Percentiles rank a stretch among this genome's conserved stretches.
These are phyloP conservation scores for Sebastiscus albofasciatus DNA, from an alignment of 2,797 vertebrate species.

Conservation along the genomic window DNA sequence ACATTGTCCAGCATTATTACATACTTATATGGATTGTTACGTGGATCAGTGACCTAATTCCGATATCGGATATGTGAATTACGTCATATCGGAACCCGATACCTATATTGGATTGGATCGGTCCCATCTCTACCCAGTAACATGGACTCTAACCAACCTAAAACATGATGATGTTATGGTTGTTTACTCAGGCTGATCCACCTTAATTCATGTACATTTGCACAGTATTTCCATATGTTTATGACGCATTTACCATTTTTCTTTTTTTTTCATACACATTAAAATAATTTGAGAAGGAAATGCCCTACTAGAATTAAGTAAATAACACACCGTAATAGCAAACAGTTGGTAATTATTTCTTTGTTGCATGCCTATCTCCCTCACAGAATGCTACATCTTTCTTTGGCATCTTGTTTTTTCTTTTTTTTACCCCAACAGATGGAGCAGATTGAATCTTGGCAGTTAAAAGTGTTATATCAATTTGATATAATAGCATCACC, in stretches of 20 bases:
- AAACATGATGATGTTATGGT: neutral
- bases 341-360: neutral
- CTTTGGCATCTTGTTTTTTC: neutral
- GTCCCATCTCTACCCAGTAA: too few species aligned
- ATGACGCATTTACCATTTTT: neutral
- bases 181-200: neutral
- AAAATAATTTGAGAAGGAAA: neutral
- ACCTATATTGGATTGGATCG: too few species aligned
- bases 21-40: too few species aligned
- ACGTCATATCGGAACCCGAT: too few species aligned
- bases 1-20: too few species aligned
- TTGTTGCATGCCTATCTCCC: neutral
- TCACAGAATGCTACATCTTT: conserved; percentile 1
- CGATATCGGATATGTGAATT: too few species aligned
- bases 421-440: conserved; percentile 16
- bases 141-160: neutral
- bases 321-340: neutral
- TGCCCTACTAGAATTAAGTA: neutral
- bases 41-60: too few species aligned
- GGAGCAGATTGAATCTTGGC: conserved; percentile 29
- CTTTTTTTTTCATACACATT: neutral
- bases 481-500: neutral
- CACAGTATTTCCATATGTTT: neutral
- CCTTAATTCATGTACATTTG: neutral
- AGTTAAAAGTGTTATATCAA: conserved; percentile 17